These are phyloP conservation scores for Deilephila elpenor DNA, from an alignment of 2,888 invertebrate genomes.

Conservation along the genomic window DNA sequence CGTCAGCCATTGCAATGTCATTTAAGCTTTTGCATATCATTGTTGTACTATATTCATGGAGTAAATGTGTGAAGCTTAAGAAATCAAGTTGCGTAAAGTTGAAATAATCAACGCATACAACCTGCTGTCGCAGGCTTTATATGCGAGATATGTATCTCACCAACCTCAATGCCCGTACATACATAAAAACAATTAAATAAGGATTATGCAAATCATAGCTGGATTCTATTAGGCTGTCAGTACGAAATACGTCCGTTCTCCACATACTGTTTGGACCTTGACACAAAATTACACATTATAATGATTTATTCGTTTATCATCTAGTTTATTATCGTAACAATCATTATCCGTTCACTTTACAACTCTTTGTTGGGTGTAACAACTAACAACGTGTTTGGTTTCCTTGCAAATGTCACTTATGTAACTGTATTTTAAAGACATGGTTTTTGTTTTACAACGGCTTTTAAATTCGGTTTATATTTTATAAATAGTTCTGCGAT, in stretches of 20 bases:
- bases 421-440: slow-evolving; percentile 13
- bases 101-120: background rate
- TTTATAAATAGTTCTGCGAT: background rate
- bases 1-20: slow-evolving; percentile 14
- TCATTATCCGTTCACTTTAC: slow-evolving; percentile 47
- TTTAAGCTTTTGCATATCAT: slow-evolving; percentile 17
- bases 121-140: slow-evolving; percentile 4
- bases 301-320: slow-evolving; percentile 51
- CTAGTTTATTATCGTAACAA: slow-evolving; percentile 44
- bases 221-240: slow-evolving; percentile 52
- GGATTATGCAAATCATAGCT: slow-evolving; percentile 64
- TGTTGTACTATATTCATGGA: slow-evolving; percentile 5
- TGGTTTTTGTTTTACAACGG: background rate
- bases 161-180: slow-evolving; percentile 45
- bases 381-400: slow-evolving; percentile 29
- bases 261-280: slow-evolving; percentile 55
- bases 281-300: slow-evolving; percentile 50
- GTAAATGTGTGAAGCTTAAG: background rate
- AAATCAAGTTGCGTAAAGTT: background rate
- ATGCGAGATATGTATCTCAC: slow-evolving; percentile 36
- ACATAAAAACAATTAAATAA: slow-evolving; percentile 61
- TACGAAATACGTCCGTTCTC: slow-evolving; percentile 37
- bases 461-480: background rate
- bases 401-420: slow-evolving; percentile 30
- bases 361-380: slow-evolving; percentile 33